Evolutionary conservation across 2,797 vertebrate species (phyloP), one percentile per base, ranked within the genome.

Genomic region (Coreius guichenoti): DNA sequence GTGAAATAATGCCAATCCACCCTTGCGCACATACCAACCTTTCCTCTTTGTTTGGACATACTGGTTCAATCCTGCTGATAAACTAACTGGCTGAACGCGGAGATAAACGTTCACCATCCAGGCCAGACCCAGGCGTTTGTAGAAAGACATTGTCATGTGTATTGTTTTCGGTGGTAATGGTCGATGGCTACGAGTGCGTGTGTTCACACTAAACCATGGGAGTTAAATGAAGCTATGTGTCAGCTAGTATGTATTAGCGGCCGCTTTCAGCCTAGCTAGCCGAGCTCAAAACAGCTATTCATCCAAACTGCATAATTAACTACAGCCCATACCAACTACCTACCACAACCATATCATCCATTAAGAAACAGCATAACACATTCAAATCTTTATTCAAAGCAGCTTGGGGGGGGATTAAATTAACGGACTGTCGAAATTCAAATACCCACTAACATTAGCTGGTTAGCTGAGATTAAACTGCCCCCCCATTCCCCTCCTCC

Each of bases 401-500:
- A 68, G 49, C 1, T n/a, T 9, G 63, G 8, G 8, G 8, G 8
- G 3, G 8, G 29, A 16, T 45, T 12, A 3, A n/a, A 61, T 23
- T 33, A 93, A 88, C 88, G 83, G 88, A 88, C 87, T 91, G 75
- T 88, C 87, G 68, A 85, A 65, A 80, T 80, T 89, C 86, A 86
- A 89, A 85, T 33, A 85, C 86, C 21, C 17, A 83, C 80, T 82
- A 70, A 39, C 31, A 21, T 69, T 74, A 90, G 91, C 91, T 89
- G 91, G 91, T 91, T 92, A 82, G 87, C 87, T 14, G 58, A 78
- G 51, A 86, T 89, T 92, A 91, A 93, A 94, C 94, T 93, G 92
- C 93, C 93, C 93, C 47, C 94, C 94, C 92, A 92, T 92, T 93
- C 94, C 94, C 94, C 92, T 84, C 86, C 93, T 92, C 93, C 92